These are phyloP conservation scores for Bhutanitis thaidina DNA, from an alignment of 2,888 invertebrate species.

Conservation along the genomic window DNA sequence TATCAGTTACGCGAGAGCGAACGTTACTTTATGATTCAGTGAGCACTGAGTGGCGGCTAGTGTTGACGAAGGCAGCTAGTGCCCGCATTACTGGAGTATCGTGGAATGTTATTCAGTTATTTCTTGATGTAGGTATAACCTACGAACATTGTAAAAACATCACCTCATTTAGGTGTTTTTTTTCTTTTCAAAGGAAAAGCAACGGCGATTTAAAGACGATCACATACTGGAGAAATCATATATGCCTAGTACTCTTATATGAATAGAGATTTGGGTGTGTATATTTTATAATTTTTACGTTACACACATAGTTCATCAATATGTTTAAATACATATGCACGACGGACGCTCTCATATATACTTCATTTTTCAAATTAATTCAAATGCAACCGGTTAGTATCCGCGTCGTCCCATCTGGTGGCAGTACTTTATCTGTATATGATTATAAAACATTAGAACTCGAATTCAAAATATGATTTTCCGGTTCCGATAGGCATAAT, in stretches of 20 bases:
- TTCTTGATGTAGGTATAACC: neutral
- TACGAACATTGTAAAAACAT: no score
- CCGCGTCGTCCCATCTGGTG: conserved; percentile 2
- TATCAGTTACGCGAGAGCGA: conserved; percentile 7
- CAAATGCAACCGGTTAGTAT: conserved; percentile 16
- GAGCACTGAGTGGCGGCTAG: conserved; percentile 5
- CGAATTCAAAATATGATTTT: neutral
- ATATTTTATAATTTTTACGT: no score
- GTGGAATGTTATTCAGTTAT: conserved; percentile 3
- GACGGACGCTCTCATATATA: no score
- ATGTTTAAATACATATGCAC: no score
- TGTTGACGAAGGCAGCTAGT: neutral
- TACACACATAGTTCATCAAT: no score
- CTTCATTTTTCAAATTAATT: conserved; percentile 13
- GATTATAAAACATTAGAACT: neutral
- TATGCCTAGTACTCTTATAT: no score
- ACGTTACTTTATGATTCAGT: conserved; percentile 14
- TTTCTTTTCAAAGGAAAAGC: no score
- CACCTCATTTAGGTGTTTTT: no score
- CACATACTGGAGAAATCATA: no score
- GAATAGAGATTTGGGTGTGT: no score
- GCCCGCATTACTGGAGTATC: neutral
- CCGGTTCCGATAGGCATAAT: neutral
- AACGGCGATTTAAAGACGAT: no score
- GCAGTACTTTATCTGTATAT: neutral